Conservation (phyloP, 2,888 invertebrate genomes). For the Euzophera pinguis region DNA sequence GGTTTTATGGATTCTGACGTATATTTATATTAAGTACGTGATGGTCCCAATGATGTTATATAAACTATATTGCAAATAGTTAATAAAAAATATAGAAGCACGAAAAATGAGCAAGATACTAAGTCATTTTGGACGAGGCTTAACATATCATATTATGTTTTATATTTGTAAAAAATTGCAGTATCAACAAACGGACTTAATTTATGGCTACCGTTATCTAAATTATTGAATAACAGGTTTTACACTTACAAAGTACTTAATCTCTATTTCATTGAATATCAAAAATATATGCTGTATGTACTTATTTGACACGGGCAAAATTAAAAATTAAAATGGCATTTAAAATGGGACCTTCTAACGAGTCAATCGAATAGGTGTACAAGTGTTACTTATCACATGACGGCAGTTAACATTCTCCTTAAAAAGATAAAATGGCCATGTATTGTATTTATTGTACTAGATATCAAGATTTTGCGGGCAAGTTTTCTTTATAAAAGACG, state of each 20-base stretch:
- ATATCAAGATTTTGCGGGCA: constrained; percentile 24
- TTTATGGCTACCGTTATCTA: constrained; percentile 23
- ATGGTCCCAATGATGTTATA: neutral
- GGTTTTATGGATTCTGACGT: neutral
- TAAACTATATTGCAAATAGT: neutral
- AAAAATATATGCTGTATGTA: constrained; percentile 17
- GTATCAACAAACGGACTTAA: constrained; percentile 20
- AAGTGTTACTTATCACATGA: constrained; percentile 21
- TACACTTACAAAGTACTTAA: constrained; percentile 21
- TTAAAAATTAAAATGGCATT: constrained; percentile 2
- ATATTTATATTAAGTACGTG: neutral
- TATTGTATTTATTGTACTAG: constrained; percentile 21
- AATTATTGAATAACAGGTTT: constrained; percentile 23
- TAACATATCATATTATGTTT: too few relatives aligned
- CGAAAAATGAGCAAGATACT: too few relatives aligned
- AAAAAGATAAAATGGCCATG: constrained; percentile 25
- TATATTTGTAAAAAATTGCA: neutral
- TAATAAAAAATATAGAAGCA: too few relatives aligned
- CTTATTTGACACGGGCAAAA: constrained; percentile 18
- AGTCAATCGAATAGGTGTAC: constrained; percentile 7
- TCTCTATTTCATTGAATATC: constrained; percentile 15
- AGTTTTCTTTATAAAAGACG: constrained; percentile 23
- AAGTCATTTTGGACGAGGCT: too few relatives aligned
- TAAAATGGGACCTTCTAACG: constrained; percentile 3
- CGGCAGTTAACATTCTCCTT: constrained; percentile 41